phyloP scores from a whole-genome alignment of 2,888 invertebrate species.

The Hylaea fasciaria region DNA sequence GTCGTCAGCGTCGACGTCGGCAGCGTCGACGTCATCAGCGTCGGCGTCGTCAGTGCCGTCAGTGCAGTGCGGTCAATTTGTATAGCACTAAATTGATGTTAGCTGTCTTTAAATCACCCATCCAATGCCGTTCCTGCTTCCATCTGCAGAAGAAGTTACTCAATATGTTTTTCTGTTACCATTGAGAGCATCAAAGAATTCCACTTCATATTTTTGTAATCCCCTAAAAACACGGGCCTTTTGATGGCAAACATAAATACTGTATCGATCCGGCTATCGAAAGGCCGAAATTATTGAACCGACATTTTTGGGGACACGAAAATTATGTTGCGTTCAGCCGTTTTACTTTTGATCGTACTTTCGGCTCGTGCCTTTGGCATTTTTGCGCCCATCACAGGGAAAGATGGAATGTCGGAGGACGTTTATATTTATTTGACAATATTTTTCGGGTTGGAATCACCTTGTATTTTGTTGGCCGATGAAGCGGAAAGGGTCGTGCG shows the following conservation, averaged over 20 bases:
- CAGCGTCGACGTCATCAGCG: too few species aligned
- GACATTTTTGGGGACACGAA: constrained; percentile 19
- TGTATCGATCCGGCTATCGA: constrained; percentile 17
- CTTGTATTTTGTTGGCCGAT: background rate
- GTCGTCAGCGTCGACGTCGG: too few species aligned
- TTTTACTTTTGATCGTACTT: background rate
- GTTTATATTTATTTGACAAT: constrained; percentile 6
- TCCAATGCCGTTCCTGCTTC: too few species aligned
- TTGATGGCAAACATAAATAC: constrained; percentile 8
- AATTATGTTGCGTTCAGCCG: constrained; percentile 18
- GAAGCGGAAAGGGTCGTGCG: background rate
- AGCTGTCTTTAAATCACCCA: too few species aligned
- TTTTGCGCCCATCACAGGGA: constrained; percentile 14
- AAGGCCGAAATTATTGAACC: constrained; percentile 19
- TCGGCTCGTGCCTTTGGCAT: constrained; percentile 18
- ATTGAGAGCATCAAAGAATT: background rate
- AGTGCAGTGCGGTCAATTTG: too few species aligned
- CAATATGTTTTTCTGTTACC: too few species aligned
- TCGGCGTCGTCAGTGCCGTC: too few species aligned
- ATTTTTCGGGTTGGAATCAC: background rate
- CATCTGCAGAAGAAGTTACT: too few species aligned
- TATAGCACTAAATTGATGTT: too few species aligned
- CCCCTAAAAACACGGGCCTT: constrained; percentile 1
- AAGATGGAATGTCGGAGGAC: constrained; percentile 26
- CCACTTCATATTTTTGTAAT: background rate